Evolutionary conservation across 1,140 invertebrate genomes (phyloP).

Genomic region (Drosophila rhopaloa): DNA sequence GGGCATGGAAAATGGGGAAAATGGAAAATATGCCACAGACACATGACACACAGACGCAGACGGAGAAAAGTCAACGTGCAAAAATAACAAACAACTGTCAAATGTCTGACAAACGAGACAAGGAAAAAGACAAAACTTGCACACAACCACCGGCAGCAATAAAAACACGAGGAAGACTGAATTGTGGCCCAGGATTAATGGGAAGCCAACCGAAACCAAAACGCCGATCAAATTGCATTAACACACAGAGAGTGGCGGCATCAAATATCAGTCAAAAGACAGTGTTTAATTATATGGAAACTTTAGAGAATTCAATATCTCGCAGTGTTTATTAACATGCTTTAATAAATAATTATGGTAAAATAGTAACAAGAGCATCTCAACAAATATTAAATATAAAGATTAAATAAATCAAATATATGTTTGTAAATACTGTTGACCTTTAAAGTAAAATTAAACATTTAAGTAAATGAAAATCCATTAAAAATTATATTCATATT

Average conservation of each 20-base stretch:
- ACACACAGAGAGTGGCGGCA: conserved; percentile 27
- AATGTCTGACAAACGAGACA: conserved; percentile 83
- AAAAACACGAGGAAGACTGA: conserved; percentile 44
- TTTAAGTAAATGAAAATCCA: not conserved
- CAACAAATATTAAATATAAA: no score
- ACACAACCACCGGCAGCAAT: conserved; percentile 33
- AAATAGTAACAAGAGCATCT: no score
- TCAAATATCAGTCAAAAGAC: conserved; percentile 18
- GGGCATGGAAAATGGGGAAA: conserved; percentile 53
- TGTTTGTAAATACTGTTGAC: no score
- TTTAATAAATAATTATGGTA: not conserved
- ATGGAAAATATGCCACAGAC: conserved; percentile 71
- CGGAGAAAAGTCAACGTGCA: conserved; percentile 76
- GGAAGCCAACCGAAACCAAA: conserved; percentile 40
- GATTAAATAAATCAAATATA: no score
- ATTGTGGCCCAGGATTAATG: conserved; percentile 42
- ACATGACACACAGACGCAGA: conserved; percentile 59
- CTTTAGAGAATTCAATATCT: not conserved
- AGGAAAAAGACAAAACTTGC: conserved; percentile 70
- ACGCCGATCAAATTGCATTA: conserved; percentile 47
- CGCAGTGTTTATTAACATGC: not conserved
- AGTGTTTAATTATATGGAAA: conserved; percentile 21
- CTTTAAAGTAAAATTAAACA: not conserved
- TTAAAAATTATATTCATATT: no score
- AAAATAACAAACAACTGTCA: conserved; percentile 83